These are phyloP conservation scores for Corella eumyota DNA, from an alignment of 23 tunicate species.

Conservation along the genomic window DNA sequence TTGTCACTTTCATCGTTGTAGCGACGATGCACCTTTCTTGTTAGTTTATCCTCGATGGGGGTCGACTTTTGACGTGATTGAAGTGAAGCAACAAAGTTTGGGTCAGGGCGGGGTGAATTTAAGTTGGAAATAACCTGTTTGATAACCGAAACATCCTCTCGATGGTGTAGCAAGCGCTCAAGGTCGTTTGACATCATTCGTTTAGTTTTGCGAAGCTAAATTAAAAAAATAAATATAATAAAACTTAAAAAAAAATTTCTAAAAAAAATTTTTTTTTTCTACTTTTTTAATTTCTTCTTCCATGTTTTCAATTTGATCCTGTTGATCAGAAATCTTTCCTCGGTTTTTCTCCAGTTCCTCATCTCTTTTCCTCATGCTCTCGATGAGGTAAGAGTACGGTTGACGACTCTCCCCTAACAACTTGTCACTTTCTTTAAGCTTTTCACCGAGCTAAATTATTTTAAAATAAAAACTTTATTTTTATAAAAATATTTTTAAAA, in stretches of 20 bases:
- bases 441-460: slow-evolving; percentile 11
- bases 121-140: slow-evolving; percentile 52
- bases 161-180: slow-evolving; percentile 61
- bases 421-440: slow-evolving; percentile 25
- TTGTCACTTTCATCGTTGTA: not conserved
- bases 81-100: slow-evolving; percentile 21
- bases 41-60: too few relatives aligned
- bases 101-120: slow-evolving; percentile 6
- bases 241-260: too few relatives aligned
- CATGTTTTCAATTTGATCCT: slow-evolving; percentile 26
- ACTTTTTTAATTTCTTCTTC: slow-evolving; percentile 48
- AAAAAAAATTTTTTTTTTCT: not conserved
- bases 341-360: slow-evolving; percentile 37
- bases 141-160: slow-evolving; percentile 67
- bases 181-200: slow-evolving; percentile 56
- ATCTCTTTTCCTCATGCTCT: slow-evolving; percentile 74
- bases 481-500: not conserved
- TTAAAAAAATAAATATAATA: too few relatives aligned
- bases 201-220: slow-evolving; percentile 51
- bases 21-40: not conserved
- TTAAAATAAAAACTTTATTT: not conserved
- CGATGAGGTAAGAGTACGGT: slow-evolving; percentile 76
- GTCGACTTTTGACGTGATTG: slow-evolving; percentile 18
- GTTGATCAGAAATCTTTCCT: slow-evolving; percentile 6
- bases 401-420: slow-evolving; percentile 63